A percentile compares a stretch with the other conserved stretches of the same genome.
These are phyloP conservation scores for Rhinoraja longicauda DNA, from an alignment of 2,797 vertebrate species.

Conservation along the genomic window DNA sequence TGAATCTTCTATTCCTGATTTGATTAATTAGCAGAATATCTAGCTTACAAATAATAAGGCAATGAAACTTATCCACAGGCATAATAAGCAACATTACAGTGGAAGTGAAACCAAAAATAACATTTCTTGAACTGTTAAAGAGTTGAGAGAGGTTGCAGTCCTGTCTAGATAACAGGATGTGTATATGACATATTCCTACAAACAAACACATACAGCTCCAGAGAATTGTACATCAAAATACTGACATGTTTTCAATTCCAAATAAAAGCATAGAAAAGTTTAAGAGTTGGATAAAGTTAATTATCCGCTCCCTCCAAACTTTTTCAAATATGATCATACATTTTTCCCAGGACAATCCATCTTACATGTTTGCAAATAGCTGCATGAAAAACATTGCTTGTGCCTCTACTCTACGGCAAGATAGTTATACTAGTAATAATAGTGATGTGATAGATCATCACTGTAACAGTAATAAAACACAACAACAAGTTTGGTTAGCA, in stretches of 20 bases:
- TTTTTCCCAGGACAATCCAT: not conserved
- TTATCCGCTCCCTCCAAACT: not conserved
- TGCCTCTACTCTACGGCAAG: not conserved
- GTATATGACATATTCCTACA: not conserved
- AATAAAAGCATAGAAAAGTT: not conserved
- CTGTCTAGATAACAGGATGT: not conserved
- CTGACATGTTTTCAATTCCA: not conserved
- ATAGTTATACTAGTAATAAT: not conserved
- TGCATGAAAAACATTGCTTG: not conserved
- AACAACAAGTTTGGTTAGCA: not conserved
- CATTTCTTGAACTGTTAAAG: not conserved
- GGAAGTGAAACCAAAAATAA: not conserved
- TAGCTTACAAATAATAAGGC: not conserved
- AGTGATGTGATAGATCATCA: not conserved
- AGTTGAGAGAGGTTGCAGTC: not conserved
- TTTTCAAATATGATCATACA: not conserved
- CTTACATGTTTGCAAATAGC: not conserved
- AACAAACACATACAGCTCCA: not conserved
- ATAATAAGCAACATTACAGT: not conserved
- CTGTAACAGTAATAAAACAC: not conserved
- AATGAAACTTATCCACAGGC: not conserved
- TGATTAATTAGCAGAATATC: not conserved
- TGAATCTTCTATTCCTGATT: not conserved
- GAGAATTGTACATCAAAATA: not conserved
- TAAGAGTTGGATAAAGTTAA: not conserved